A percentile compares a stretch with the other conserved stretches of the same genome.
These are phyloP conservation scores for Embidobia sp. DNA, from an alignment of 2,888 invertebrate genomes.

Conservation along the genomic window DNA sequence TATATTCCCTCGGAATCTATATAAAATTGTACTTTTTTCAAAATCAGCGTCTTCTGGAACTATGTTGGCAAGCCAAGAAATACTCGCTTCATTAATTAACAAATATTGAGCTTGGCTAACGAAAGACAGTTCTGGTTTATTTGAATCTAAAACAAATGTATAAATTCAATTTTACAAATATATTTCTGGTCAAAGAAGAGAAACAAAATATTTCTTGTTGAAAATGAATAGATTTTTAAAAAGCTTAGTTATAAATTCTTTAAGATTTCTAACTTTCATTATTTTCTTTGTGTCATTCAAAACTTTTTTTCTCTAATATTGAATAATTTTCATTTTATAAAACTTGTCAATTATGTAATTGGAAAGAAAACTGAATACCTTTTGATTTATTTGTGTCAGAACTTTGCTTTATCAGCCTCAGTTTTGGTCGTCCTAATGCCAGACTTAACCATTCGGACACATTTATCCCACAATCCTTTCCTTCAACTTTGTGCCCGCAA, in stretches of 20 bases:
- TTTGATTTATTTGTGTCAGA: slow-evolving; percentile 29
- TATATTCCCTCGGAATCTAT: slow-evolving; percentile 95
- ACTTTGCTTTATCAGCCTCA: slow-evolving; percentile 87
- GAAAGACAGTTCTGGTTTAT: slow-evolving; percentile 83
- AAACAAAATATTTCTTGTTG: too few species aligned
- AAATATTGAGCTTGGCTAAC: slow-evolving; percentile 94
- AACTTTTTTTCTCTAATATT: background rate
- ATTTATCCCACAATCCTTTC: slow-evolving; percentile 92
- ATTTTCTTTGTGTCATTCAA: too few species aligned
- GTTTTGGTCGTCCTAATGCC: slow-evolving; percentile 86
- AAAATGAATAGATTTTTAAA: too few species aligned
- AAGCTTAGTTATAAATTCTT: too few species aligned
- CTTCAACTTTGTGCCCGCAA: slow-evolving; percentile 90
- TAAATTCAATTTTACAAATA: too few species aligned
- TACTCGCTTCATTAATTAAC: slow-evolving; percentile 89
- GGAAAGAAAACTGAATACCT: too few species aligned
- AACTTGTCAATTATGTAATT: too few species aligned
- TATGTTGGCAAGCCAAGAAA: slow-evolving; percentile 86
- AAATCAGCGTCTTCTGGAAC: slow-evolving; percentile 82
- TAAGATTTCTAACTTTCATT: too few species aligned
- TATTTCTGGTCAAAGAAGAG: too few species aligned
- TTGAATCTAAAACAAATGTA: slow-evolving; percentile 68
- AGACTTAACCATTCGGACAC: slow-evolving; percentile 91
- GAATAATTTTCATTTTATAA: too few species aligned
- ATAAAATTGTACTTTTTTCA: slow-evolving; percentile 84